These are phyloP conservation scores for Cephus spinipes DNA, from an alignment of 2,888 invertebrate genomes.

Conservation along the genomic window DNA sequence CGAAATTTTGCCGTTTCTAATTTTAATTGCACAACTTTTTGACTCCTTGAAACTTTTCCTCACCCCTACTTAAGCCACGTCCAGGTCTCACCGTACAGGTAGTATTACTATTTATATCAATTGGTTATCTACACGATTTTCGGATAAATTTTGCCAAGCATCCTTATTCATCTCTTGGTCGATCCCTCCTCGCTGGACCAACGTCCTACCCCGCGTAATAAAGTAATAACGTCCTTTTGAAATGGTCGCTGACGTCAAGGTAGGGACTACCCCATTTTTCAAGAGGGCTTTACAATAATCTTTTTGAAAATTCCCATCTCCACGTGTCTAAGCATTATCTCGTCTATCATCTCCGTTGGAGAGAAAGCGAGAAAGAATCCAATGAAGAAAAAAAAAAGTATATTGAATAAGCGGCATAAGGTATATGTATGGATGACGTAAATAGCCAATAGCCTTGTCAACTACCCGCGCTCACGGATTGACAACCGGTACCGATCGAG, in stretches of 20 bases:
- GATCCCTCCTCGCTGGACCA: neutral
- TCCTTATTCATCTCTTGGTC: neutral
- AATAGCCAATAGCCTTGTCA: neutral
- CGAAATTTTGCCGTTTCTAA: too few relatives aligned
- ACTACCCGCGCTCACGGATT: neutral
- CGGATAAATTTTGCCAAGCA: neutral
- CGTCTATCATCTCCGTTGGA: neutral
- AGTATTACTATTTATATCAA: neutral
- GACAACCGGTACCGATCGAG: neutral
- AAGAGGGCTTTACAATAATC: neutral
- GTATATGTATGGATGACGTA: neutral
- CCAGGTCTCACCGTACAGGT: too few relatives aligned
- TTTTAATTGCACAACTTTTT: too few relatives aligned
- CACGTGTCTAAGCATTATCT: neutral
- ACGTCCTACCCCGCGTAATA: neutral
- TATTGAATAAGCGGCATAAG: neutral
- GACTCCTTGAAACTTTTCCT: too few relatives aligned
- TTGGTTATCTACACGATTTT: neutral
- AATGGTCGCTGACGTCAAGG: neutral
- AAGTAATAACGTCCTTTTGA: neutral
- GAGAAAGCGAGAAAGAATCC: neutral
- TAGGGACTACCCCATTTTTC: neutral
- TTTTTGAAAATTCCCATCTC: neutral
- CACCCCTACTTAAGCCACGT: too few relatives aligned
- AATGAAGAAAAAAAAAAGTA: neutral